phyloP scores from a whole-genome alignment of 1,140 invertebrate species.

The Venustaconcha ellipsiformis region DNA sequence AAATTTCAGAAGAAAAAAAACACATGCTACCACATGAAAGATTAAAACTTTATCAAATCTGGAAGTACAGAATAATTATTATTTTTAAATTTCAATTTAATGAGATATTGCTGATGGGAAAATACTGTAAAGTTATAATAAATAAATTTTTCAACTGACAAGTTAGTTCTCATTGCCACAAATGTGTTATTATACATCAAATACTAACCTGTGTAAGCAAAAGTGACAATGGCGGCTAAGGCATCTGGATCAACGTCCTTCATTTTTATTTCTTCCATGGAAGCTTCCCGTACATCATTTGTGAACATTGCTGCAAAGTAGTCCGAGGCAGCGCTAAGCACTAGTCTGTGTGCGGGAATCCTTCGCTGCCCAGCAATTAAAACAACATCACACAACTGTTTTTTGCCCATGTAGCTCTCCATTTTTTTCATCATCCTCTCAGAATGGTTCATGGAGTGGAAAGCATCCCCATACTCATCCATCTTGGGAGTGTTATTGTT shows the following conservation, averaged over 20 bases:
- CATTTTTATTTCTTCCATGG: slow-evolving; percentile 84
- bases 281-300: slow-evolving; percentile 85
- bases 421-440: slow-evolving; percentile 84
- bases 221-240: slow-evolving; percentile 84
- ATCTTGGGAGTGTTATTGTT: slow-evolving; percentile 38
- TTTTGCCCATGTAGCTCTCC: slow-evolving; percentile 82
- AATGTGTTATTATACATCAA: not conserved
- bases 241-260: slow-evolving; percentile 88
- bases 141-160: no score
- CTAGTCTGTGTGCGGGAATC: slow-evolving; percentile 78
- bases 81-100: no score
- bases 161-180: no score
- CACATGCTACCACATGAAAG: no score
- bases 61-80: no score
- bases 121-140: no score
- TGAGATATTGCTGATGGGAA: no score
- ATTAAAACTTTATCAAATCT: no score
- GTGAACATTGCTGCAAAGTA: slow-evolving; percentile 98
- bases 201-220: slow-evolving; percentile 86
- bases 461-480: slow-evolving; percentile 76
- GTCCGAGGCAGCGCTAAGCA: slow-evolving; percentile 90
- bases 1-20: no score
- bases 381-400: slow-evolving; percentile 68
- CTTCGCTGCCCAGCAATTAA: slow-evolving; percentile 72
- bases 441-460: slow-evolving; percentile 83